Evolutionary conservation across 2,113 vertebrate species (phyloP), one percentile per base, ranked within the genome.

Genomic region (Sigmodon hispidus): DNA sequence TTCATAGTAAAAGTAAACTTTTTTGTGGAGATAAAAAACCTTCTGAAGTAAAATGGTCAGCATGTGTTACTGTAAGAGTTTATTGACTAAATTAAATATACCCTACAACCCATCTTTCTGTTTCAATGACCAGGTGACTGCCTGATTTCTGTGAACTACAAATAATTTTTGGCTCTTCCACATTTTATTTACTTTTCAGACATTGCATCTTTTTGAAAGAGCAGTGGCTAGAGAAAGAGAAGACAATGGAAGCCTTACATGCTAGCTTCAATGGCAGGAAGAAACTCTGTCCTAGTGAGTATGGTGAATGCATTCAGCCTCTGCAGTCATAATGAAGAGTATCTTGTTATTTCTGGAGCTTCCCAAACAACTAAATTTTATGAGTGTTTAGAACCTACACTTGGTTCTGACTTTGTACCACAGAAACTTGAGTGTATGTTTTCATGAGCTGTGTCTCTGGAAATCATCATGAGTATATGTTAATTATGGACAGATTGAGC

Each of bases 391-490:
- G 65, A 79, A 89, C n/a, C 77, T 89, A 80, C 31, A 91, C 24
- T 48, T 40, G 50, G 79, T 88, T 95, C 69, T 88, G 76, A 61
- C 59, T 76, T 76, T 89, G 43, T 22, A 92, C 24, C 55, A 86
- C 45, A 50, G 69, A 31, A 93, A 76, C 61, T 3, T 89, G 43
- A 91, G 16, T 86, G 48, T 24, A 93, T 80, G 45, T 93, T 93
- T 45, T 67, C 91, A 67, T 75, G 61, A 59, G 48, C n/a, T n/a
- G 43, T 72, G 21, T 87, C 65, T 90, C 92, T 97, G 80, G 89
- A 94, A 95, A 79, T 77, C 89, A 87, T 92, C 86, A 93, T 17
- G 5, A 91, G 34, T 13, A 5, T 77, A 77, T 83, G 50, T 72
- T 67, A 81, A 83, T 87, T 90, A 84, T 55, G 80, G 70, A 57